Evolutionary conservation across 2,113 vertebrate species (phyloP).

Genomic region (Psephotus haematonotus): DNA sequence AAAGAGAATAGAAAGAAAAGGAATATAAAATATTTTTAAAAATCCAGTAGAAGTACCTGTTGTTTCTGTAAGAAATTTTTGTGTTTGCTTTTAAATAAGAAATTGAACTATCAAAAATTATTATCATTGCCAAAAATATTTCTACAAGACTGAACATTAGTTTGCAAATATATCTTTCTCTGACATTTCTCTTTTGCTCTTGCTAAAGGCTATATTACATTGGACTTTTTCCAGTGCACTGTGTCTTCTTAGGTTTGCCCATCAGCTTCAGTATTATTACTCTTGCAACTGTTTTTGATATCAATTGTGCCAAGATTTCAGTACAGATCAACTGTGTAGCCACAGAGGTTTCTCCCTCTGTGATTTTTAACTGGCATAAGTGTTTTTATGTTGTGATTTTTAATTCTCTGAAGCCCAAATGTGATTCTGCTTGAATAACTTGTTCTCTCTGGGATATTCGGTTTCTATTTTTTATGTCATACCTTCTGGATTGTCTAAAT

Average conservation of each 20-base stretch:
- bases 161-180: background rate
- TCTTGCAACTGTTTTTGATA: background rate
- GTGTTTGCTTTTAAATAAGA: background rate
- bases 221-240: background rate
- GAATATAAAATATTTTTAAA: background rate
- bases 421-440: background rate
- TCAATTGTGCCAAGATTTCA: background rate
- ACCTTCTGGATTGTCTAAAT: background rate
- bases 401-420: background rate
- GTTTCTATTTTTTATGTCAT: background rate
- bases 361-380: background rate
- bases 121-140: background rate
- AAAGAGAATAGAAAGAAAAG: background rate
- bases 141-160: background rate
- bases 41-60: background rate
- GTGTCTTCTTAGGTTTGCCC: background rate
- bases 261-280: background rate
- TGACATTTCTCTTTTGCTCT: background rate
- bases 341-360: background rate
- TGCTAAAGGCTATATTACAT: background rate
- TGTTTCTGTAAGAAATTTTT: background rate
- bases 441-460: background rate
- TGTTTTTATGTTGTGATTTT: background rate
- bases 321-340: background rate
- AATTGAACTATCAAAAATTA: background rate